A percentile compares a stretch with the other conserved stretches of the same genome.
Evolutionary conservation across 2,797 vertebrate genomes (phyloP).

Genomic region (Nothura maculosa): DNA sequence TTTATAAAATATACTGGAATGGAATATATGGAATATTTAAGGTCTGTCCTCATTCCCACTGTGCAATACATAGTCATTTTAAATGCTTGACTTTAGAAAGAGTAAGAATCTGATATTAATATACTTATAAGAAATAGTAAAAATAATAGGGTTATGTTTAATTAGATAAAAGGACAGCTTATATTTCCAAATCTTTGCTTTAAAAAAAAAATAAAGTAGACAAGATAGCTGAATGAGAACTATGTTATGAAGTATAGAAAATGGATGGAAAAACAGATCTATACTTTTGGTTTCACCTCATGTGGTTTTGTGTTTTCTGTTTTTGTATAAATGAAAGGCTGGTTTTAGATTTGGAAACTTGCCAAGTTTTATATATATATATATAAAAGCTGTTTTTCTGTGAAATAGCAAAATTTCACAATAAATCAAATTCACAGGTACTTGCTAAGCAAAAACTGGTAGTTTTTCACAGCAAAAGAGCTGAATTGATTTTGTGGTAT

Average conservation of each 20-base stretch:
- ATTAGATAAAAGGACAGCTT: background rate
- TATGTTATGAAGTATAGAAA: background rate
- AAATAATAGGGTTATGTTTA: background rate
- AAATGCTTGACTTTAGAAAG: background rate
- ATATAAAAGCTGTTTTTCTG: background rate
- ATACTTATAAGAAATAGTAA: background rate
- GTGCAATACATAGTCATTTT: background rate
- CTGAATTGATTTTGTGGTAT: conserved; percentile 62
- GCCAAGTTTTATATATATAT: background rate
- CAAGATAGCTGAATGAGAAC: background rate
- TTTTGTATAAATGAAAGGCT: background rate
- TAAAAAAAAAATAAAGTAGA: background rate
- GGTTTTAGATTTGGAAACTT: conserved; percentile 13
- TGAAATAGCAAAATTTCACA: conserved; percentile 34
- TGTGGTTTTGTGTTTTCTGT: background rate
- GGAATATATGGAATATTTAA: background rate
- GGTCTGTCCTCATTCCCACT: background rate
- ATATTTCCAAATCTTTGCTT: fast-evolving
- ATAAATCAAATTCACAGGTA: conserved; percentile 62
- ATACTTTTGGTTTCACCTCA: background rate
- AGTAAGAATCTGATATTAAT: background rate
- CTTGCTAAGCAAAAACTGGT: conserved; percentile 51
- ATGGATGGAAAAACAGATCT: background rate
- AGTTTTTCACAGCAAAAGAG: conserved; percentile 22
- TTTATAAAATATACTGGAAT: too few species aligned